phyloP scores from a whole-genome alignment of 2,888 invertebrate species.

The Atrina japonica region DNA sequence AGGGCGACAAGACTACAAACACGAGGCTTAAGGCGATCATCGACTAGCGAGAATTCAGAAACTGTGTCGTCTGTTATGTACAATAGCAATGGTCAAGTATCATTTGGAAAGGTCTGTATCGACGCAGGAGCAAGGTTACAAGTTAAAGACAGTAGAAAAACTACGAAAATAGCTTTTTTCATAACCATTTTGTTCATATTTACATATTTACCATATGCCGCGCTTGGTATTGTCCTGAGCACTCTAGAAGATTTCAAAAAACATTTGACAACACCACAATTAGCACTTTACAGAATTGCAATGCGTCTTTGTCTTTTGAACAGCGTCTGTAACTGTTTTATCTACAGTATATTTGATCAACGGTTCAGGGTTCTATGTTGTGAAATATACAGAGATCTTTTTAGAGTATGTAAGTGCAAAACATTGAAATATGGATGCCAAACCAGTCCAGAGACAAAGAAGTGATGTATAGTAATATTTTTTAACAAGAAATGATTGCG shows the following conservation, averaged over 20 bases:
- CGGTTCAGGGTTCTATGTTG: constrained; percentile 4
- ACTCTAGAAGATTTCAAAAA: neutral
- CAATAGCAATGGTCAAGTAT: neutral
- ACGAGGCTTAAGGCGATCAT: neutral
- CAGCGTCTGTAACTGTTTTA: constrained; percentile 15
- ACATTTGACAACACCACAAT: neutral
- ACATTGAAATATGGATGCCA: no score
- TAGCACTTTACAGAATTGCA: constrained; percentile 10
- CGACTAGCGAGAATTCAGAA: no score
- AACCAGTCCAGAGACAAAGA: no score
- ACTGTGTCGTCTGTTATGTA: neutral
- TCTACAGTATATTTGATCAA: constrained; percentile 18
- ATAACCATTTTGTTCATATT: constrained; percentile 19
- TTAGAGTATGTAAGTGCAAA: neutral
- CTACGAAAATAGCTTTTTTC: constrained; percentile 7
- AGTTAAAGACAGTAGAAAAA: neutral
- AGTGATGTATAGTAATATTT: no score
- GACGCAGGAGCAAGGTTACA: neutral
- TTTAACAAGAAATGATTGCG: no score
- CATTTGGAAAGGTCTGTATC: neutral
- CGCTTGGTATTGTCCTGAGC: constrained; percentile 1
- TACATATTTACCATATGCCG: neutral
- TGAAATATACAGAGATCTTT: constrained; percentile 1
- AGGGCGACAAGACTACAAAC: neutral
- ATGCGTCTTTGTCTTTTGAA: constrained; percentile 8